These are phyloP conservation scores for Heteronetta atricapilla DNA, from an alignment of 2,113 vertebrate genomes.

Conservation along the genomic window DNA sequence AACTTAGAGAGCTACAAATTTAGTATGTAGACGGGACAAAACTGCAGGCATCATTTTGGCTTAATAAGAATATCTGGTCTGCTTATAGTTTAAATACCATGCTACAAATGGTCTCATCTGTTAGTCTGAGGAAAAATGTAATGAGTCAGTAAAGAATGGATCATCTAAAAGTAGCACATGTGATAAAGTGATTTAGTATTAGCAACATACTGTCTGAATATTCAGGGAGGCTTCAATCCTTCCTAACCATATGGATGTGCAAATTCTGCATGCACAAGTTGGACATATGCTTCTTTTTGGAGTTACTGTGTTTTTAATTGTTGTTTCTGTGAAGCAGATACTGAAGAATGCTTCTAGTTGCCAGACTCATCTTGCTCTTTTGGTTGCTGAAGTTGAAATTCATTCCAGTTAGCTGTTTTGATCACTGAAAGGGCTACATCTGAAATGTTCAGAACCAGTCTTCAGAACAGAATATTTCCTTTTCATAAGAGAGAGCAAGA, in stretches of 20 bases:
- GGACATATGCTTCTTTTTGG: not conserved
- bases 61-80: not conserved
- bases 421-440: not conserved
- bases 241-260: not conserved
- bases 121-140: not conserved
- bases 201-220: constrained; percentile 1
- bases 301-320: not conserved
- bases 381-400: not conserved
- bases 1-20: not conserved
- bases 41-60: not conserved
- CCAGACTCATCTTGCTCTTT: not conserved
- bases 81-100: not conserved
- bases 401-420: not conserved
- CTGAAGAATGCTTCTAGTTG: not conserved
- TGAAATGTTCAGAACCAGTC: not conserved
- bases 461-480: not conserved
- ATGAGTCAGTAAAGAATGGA: not conserved
- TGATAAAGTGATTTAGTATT: constrained; percentile 36
- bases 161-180: not conserved
- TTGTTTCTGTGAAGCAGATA: constrained; percentile 15
- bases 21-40: not conserved
- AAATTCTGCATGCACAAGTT: not conserved
- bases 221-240: not conserved
- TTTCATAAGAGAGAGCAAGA: constrained; percentile 5
- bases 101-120: not conserved